These are phyloP conservation scores for Tineola bisselliella DNA, from an alignment of 2,888 invertebrate species.

Conservation along the genomic window DNA sequence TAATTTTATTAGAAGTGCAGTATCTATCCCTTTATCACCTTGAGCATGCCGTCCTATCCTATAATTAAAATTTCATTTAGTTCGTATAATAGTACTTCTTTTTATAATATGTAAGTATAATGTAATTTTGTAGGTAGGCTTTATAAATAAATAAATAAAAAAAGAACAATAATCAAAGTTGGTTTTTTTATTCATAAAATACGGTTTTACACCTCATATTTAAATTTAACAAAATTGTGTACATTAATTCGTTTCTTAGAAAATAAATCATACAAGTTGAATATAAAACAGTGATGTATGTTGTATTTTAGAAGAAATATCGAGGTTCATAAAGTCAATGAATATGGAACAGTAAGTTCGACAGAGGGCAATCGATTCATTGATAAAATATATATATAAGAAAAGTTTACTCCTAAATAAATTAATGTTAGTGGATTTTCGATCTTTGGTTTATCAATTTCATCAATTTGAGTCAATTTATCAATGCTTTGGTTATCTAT, in stretches of 20 bases:
- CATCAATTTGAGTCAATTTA: too few relatives aligned
- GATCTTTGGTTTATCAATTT: too few relatives aligned
- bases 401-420: background rate
- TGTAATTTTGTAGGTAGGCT: too few relatives aligned
- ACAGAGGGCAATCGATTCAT: background rate
- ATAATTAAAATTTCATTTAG: too few relatives aligned
- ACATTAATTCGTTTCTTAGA: background rate
- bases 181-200: background rate
- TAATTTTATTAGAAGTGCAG: too few relatives aligned
- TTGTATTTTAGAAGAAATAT: background rate
- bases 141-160: background rate
- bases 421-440: too few relatives aligned
- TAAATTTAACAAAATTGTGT: background rate
- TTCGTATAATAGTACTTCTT: too few relatives aligned
- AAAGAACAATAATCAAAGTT: background rate
- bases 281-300: background rate
- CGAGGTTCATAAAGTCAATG: background rate
- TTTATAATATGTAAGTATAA: too few relatives aligned
- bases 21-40: too few relatives aligned
- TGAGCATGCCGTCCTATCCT: too few relatives aligned
- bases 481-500: too few relatives aligned
- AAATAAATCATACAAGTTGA: background rate
- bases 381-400: background rate
- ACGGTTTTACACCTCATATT: background rate
- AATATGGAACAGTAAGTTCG: background rate